These are phyloP conservation scores for Macrotis lagotis DNA, from an alignment of 2,113 vertebrate species.

Conservation along the genomic window DNA sequence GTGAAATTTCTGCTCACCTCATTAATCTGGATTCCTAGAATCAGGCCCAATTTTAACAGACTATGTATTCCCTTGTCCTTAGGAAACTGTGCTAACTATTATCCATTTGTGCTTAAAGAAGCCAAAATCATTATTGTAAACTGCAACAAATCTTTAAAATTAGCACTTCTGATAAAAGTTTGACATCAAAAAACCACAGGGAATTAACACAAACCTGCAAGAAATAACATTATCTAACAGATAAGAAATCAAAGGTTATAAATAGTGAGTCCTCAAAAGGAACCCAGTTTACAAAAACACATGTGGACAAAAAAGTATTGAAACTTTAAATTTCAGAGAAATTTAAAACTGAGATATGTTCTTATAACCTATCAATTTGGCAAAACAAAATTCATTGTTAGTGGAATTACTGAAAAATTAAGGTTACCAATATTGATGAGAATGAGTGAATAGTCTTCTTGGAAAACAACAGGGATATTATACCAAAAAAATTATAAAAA, in stretches of 20 bases:
- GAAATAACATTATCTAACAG: background rate
- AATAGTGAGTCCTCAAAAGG: background rate
- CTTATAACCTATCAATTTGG: background rate
- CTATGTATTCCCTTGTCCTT: background rate
- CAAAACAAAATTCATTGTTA: background rate
- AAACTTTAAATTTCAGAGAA: background rate
- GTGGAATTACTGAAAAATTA: too few relatives aligned
- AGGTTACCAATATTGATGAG: too few relatives aligned
- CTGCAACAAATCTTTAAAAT: slow-evolving; percentile 13
- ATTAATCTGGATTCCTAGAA: slow-evolving; percentile 51
- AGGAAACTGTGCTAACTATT: slow-evolving; percentile 4
- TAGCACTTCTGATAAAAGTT: background rate
- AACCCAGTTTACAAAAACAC: background rate
- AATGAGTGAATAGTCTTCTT: background rate
- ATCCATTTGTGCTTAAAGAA: background rate
- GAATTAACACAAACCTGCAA: background rate
- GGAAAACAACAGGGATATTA: background rate
- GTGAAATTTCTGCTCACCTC: slow-evolving; percentile 68
- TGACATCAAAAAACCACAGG: background rate
- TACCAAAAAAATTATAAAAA: background rate
- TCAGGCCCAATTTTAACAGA: background rate
- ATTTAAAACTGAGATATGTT: background rate
- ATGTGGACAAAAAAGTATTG: background rate
- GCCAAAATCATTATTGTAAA: slow-evolving; percentile 46
- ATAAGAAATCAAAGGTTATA: background rate